Evolutionary conservation across 2,888 invertebrate genomes (phyloP).

Genomic region (Melieria omissa): DNA sequence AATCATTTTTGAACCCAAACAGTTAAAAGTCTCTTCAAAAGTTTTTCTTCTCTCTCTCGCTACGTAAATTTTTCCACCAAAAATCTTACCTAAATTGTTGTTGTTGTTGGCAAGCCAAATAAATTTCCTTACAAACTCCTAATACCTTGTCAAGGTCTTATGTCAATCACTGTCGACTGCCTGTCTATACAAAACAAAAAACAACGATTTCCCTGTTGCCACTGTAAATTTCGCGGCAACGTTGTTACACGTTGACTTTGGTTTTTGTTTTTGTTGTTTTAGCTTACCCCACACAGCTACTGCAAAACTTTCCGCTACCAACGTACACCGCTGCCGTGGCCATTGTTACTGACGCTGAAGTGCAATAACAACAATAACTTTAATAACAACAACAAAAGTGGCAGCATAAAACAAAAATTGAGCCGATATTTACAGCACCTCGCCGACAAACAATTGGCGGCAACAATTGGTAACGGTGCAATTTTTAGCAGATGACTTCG

Average conservation of each 20-base stretch:
- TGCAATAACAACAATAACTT: conserved; percentile 4
- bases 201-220: not conserved
- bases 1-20: too few species aligned
- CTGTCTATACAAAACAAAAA: not conserved
- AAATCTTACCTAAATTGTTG: too few species aligned
- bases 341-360: conserved; percentile 19
- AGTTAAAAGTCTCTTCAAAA: too few species aligned
- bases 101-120: too few species aligned
- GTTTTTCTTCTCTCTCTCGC: too few species aligned
- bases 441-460: not conserved
- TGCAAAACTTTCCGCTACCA: not conserved
- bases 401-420: conserved; percentile 11
- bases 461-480: not conserved
- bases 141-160: conserved; percentile 30
- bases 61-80: too few species aligned
- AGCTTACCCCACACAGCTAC: not conserved
- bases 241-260: conserved; percentile 22
- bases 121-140: too few species aligned
- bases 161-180: conserved; percentile 35
- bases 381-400: conserved; percentile 16
- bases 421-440: conserved; percentile 17
- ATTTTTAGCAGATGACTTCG: conserved; percentile 23
- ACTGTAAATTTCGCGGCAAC: conserved; percentile 4
- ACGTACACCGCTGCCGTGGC: not conserved
- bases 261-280: not conserved